These are phyloP conservation scores for Cladorhizidae sp. DNA, from an alignment of 37 sponge, comb jelly and placozoan species.

Conservation along the genomic window DNA sequence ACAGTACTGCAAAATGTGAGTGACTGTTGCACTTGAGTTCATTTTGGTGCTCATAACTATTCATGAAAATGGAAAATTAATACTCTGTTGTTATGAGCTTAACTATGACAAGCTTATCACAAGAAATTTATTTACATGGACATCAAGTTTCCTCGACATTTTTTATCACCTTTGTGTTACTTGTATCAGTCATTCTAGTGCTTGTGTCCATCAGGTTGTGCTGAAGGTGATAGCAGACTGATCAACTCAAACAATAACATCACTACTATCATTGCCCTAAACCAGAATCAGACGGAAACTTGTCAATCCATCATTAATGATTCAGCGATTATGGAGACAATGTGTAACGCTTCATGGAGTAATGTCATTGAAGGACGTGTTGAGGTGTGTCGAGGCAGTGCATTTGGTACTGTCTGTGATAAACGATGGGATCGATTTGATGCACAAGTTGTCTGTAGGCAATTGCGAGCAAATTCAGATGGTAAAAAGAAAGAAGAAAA, in stretches of 20 bases:
- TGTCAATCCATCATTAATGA: neutral
- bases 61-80: no score
- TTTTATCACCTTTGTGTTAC: no score
- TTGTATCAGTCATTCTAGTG: no score
- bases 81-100: no score
- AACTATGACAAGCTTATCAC: no score
- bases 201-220: neutral
- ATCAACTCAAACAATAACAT: neutral
- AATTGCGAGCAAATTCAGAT: neutral
- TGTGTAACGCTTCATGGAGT: neutral
- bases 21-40: no score
- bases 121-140: no score
- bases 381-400: conserved; percentile 9
- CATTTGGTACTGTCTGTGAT: conserved; percentile 46
- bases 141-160: no score
- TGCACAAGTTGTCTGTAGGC: conserved; percentile 22
- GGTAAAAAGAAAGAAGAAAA: conserved; percentile 19
- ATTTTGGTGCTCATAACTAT: no score
- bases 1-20: no score
- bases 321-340: neutral
- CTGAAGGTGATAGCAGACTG: conserved; percentile 28
- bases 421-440: conserved; percentile 26
- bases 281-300: neutral
- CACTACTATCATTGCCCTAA: neutral
- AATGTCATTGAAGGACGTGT: conserved; percentile 30